A percentile compares a stretch with the other conserved stretches of the same genome.
These are phyloP conservation scores for Troilus luridus DNA, from an alignment of 2,888 invertebrate genomes.

Conservation along the genomic window DNA sequence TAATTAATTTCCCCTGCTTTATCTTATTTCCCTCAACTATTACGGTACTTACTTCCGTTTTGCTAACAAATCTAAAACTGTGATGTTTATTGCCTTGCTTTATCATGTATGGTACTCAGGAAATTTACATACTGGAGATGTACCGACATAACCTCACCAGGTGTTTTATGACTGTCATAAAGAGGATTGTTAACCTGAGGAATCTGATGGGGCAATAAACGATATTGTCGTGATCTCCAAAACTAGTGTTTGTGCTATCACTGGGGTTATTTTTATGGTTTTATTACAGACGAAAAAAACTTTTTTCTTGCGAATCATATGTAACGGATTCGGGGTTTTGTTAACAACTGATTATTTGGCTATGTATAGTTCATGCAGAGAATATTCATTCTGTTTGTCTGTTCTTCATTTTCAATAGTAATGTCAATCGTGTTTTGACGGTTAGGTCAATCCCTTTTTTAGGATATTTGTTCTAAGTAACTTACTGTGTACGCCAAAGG, in stretches of 20 bases:
- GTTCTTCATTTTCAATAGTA: too few species aligned
- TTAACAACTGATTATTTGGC: too few species aligned
- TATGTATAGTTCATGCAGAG: too few species aligned
- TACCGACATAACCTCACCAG: not conserved
- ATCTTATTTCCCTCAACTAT: not conserved
- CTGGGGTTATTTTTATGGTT: not conserved
- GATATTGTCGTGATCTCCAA: not conserved
- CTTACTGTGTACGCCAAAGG: too few species aligned
- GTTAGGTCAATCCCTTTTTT: too few species aligned
- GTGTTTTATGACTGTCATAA: not conserved
- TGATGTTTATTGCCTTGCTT: not conserved
- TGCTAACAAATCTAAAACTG: not conserved
- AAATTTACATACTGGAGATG: not conserved
- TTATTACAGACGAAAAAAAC: too few species aligned
- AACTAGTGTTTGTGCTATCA: not conserved
- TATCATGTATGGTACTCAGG: not conserved
- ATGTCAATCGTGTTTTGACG: too few species aligned
- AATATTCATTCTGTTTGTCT: too few species aligned
- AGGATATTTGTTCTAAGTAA: too few species aligned
- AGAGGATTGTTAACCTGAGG: not conserved
- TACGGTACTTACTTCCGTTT: not conserved
- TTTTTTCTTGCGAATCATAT: too few species aligned
- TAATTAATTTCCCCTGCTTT: not conserved
- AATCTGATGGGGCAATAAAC: not conserved
- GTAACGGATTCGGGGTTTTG: too few species aligned